These are phyloP conservation scores for Sycobia sp. DNA, from an alignment of 1,140 invertebrate genomes.

Conservation along the genomic window DNA sequence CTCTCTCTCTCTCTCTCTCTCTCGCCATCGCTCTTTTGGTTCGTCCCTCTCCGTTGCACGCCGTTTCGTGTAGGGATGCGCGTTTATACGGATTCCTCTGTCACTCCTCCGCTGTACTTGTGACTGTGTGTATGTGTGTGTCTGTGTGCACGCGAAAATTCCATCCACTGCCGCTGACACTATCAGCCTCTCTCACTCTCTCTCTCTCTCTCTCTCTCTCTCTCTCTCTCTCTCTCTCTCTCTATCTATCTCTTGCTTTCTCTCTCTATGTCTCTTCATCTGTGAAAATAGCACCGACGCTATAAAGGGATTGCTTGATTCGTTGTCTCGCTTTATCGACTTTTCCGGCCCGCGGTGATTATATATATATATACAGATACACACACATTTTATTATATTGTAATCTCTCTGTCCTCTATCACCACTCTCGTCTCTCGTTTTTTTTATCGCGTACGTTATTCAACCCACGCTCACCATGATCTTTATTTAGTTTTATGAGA, in stretches of 20 bases:
- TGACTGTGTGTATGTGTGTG: constrained; percentile 8
- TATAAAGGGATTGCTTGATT: constrained; percentile 9
- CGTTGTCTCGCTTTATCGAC: constrained; percentile 16
- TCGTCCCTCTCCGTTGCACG: constrained; percentile 44
- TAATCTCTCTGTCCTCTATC: too few species aligned
- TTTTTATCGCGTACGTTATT: not conserved
- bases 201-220: not conserved
- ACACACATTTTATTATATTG: too few species aligned
- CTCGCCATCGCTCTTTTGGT: too few species aligned
- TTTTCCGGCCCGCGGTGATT: too few species aligned
- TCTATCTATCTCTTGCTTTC: not conserved
- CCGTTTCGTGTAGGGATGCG: constrained; percentile 2
- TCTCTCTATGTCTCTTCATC: not conserved
- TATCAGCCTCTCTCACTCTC: constrained; percentile 41
- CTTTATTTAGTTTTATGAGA: constrained; percentile 29
- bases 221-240: not conserved
- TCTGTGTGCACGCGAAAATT: constrained; percentile 40
- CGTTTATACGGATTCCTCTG: too few species aligned
- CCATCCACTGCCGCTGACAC: constrained; percentile 45
- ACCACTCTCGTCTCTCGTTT: too few species aligned
- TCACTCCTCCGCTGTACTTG: not conserved
- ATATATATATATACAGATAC: too few species aligned
- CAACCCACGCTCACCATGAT: not conserved
- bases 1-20: not conserved
- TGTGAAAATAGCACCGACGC: too few species aligned